Evolutionary conservation across 2,888 invertebrate species (phyloP).

Genomic region (Perizoma affinitatum): DNA sequence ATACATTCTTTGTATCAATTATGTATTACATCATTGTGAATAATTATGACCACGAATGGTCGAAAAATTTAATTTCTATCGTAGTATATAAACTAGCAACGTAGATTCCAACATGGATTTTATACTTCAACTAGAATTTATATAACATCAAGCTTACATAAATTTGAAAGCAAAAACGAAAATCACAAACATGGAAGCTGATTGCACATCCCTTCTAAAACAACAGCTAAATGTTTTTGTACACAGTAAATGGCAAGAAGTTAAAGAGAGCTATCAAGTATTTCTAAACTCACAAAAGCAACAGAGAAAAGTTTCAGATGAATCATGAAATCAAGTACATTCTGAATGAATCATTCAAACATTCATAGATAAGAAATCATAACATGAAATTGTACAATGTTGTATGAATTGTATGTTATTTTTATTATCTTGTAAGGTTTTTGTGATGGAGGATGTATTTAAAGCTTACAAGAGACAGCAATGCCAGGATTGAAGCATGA

Average conservation of each 20-base stretch:
- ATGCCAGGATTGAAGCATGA: slow-evolving; percentile 28
- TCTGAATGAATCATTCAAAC: not conserved
- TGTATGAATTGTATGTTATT: not conserved
- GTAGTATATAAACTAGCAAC: not conserved
- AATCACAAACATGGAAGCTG: slow-evolving; percentile 13
- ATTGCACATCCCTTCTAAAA: not conserved
- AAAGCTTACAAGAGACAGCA: slow-evolving; percentile 12
- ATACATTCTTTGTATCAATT: slow-evolving; percentile 8
- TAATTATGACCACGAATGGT: slow-evolving; percentile 13
- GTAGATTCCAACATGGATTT: not conserved
- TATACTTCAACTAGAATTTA: not conserved
- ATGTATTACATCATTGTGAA: slow-evolving; percentile 3
- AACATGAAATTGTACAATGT: not conserved
- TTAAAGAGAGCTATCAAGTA: slow-evolving; percentile 5
- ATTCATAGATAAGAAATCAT: not conserved
- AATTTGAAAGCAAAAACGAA: slow-evolving; percentile 10
- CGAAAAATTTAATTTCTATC: slow-evolving; percentile 10
- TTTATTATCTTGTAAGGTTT: too few relatives aligned
- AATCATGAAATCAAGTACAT: slow-evolving; percentile 15
- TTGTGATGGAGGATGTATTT: not conserved
- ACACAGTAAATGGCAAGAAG: slow-evolving; percentile 4
- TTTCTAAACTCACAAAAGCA: slow-evolving; percentile 11
- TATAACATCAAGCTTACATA: slow-evolving; percentile 16
- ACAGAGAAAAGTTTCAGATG: slow-evolving; percentile 1
- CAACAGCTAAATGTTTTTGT: slow-evolving; percentile 2